These are phyloP conservation scores for Acrocera orbiculus DNA, from an alignment of 2,888 invertebrate genomes.

Conservation along the genomic window DNA sequence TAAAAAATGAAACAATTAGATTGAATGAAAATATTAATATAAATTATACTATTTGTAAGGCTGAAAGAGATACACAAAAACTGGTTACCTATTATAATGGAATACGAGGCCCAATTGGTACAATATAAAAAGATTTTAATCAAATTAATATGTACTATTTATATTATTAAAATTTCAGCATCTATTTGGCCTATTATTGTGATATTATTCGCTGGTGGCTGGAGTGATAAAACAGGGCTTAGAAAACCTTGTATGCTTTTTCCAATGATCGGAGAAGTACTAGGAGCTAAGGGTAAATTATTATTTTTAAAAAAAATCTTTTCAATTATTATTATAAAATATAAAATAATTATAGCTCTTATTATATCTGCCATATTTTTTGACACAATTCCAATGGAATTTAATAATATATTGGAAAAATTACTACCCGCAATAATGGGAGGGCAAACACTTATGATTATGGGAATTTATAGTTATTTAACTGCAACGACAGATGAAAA, in stretches of 20 bases:
- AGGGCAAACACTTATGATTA: constrained; percentile 26
- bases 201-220: constrained; percentile 29
- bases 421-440: constrained; percentile 28
- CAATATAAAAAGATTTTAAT: too few species aligned
- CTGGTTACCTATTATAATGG: constrained; percentile 24
- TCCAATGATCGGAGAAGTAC: constrained; percentile 25
- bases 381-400: constrained; percentile 27
- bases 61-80: constrained; percentile 27
- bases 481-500: constrained; percentile 27
- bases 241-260: constrained; percentile 29
- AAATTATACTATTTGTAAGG: constrained; percentile 27
- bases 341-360: constrained; percentile 18
- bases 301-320: not conserved
- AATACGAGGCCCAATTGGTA: constrained; percentile 28
- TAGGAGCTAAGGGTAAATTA: constrained; percentile 21
- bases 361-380: constrained; percentile 28
- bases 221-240: constrained; percentile 29
- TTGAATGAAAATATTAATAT: too few species aligned
- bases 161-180: constrained; percentile 16
- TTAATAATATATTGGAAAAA: constrained; percentile 25
- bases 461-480: constrained; percentile 30
- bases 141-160: not conserved
- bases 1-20: too few species aligned
- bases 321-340: constrained; percentile 2
- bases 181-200: constrained; percentile 29